Base-by-base conservation (phyloP, 1,140 invertebrate genomes). In the Manduca sexta region DNA sequence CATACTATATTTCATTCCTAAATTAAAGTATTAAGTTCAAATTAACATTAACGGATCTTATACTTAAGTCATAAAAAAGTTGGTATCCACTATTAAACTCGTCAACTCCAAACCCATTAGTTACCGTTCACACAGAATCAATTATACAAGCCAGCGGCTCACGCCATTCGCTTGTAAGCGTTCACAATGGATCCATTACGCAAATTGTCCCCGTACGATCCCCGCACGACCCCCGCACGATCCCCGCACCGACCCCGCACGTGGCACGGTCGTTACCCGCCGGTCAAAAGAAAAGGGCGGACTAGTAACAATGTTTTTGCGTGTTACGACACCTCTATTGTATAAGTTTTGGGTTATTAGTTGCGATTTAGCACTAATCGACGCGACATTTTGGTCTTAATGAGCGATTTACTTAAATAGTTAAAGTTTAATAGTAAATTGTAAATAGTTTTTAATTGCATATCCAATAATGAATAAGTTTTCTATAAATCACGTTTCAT, bases 131-230 rank as follows among this genome's bases (percentile, higher is more conserved):
- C 31, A 56, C 35, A 50, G 49, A 64, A 70, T 71, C 62, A 73
- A 69, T 71, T 65, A 61, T 58, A 64, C 55, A 38, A 44, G 42
- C 17, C 38, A 55, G 34, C 34, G 43, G 50, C 51, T 44, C 76
- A 80, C 76, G 76, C 74, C 57, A 82, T 69, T 52, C 52, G 51
- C 40, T 51, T 70, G 74, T 79, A 78, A 76, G 53, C 58, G 30
- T 52, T 52, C 65, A 76, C 74, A 79, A 77, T 72, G 46, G 64
- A 74, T 76, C 74, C 77, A 83, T 83, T 83, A 79, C 69, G 56
- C 61, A 76, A 79, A 81, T 81, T 78, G 72, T 73, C 53, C 31
- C 38, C 50, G 45, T n/a, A n/a, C n/a, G n/a, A n/a, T n/a, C n/a
- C n/a, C 40, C n/a, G 2, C 33, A 35, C 5, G 13, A 14, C 13